Percentiles rank a stretch among this genome's conserved stretches.
Evolutionary conservation across 1,140 invertebrate genomes (phyloP).

Genomic region (Cyclargus thomasi): DNA sequence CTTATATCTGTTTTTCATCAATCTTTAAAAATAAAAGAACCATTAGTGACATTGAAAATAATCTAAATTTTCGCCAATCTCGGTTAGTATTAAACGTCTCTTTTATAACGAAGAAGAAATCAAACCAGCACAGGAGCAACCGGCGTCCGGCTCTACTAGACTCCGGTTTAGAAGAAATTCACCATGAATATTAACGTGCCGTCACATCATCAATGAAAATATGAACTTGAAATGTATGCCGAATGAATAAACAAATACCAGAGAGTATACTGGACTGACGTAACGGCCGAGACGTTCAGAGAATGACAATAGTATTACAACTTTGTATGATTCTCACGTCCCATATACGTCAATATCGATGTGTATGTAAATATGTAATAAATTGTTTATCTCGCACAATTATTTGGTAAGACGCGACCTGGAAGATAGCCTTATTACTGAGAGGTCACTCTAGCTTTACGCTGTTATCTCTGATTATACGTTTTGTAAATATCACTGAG

Average conservation of each 20-base stretch:
- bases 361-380: conserved; percentile 11
- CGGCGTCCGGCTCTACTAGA: neutral
- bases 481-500: neutral
- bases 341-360: neutral
- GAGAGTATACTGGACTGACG: neutral
- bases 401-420: conserved; percentile 7
- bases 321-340: conserved; percentile 15
- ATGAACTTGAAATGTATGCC: conserved; percentile 1
- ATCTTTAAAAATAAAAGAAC: too few relatives aligned
- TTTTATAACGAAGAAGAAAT: too few relatives aligned
- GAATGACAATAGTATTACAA: neutral
- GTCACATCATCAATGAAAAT: neutral
- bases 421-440: neutral
- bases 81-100: too few relatives aligned
- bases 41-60: too few relatives aligned
- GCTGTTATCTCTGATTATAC: neutral
- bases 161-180: too few relatives aligned
- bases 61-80: too few relatives aligned
- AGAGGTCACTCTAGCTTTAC: neutral
- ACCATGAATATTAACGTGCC: neutral
- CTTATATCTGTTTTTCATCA: too few relatives aligned
- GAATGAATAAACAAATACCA: neutral
- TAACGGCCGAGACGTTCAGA: neutral
- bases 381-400: neutral
- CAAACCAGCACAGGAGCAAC: neutral